phyloP scores from a whole-genome alignment of 2,888 invertebrate genomes.

The Alviniconcha strummeri region DNA sequence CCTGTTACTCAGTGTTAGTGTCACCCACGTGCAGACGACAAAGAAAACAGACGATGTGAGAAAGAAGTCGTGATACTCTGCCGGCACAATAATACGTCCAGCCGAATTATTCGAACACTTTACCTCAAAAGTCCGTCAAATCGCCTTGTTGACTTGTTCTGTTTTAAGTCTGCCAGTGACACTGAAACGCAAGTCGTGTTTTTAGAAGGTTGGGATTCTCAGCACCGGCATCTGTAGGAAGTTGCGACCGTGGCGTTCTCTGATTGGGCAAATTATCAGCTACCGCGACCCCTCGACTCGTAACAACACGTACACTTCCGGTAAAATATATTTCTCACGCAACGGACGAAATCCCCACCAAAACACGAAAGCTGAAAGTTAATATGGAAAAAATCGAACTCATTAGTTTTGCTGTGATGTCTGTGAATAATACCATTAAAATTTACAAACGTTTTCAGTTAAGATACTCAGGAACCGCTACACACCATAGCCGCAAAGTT shows the following conservation, averaged over 20 bases:
- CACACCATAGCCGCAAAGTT: too few species aligned
- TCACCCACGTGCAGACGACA: conserved; percentile 33
- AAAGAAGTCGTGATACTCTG: not conserved
- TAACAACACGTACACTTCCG: conserved; percentile 51
- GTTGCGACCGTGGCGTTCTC: conserved; percentile 54
- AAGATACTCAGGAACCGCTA: too few species aligned
- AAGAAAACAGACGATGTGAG: not conserved
- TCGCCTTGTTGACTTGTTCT: not conserved
- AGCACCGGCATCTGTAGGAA: conserved; percentile 41
- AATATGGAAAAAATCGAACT: too few species aligned
- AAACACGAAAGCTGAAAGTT: too few species aligned
- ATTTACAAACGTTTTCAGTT: too few species aligned
- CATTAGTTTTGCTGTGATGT: too few species aligned
- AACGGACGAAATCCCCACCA: not conserved
- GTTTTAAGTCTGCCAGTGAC: not conserved
- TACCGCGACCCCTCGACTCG: conserved; percentile 36
- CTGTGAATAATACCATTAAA: too few species aligned
- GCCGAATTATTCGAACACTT: too few species aligned
- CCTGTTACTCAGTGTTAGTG: not conserved
- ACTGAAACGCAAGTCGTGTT: conserved; percentile 21
- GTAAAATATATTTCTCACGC: conserved; percentile 24
- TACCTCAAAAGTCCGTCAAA: not conserved
- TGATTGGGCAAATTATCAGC: conserved; percentile 50
- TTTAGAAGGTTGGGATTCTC: not conserved
- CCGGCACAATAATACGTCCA: not conserved